Conservation (phyloP, 2,888 invertebrate species). For the Coelogynopora nodosa region DNA sequence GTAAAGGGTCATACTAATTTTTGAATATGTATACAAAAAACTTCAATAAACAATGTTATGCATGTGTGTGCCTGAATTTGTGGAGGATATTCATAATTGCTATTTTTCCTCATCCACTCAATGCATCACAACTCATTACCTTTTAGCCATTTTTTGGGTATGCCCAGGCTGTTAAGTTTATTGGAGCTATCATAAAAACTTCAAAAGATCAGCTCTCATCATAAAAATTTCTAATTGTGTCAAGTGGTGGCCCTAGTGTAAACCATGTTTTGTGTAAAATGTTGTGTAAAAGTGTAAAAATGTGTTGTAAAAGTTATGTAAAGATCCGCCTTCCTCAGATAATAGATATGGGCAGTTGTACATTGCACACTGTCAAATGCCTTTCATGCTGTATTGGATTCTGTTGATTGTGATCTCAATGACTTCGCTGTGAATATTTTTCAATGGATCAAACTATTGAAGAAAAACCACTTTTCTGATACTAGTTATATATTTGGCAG, state of each 20-base stretch:
- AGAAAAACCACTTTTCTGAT: too few species aligned
- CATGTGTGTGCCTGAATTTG: too few species aligned
- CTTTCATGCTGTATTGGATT: slow-evolving; percentile 47
- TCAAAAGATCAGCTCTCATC: background rate
- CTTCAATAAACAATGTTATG: too few species aligned
- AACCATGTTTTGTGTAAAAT: slow-evolving; percentile 49
- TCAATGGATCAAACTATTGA: slow-evolving; percentile 48
- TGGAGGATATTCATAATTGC: background rate
- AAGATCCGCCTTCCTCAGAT: slow-evolving; percentile 41
- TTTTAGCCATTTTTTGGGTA: slow-evolving; percentile 1
- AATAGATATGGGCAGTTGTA: slow-evolving; percentile 47
- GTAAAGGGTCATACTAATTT: too few species aligned
- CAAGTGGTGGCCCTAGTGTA: slow-evolving; percentile 49
- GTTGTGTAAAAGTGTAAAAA: too few species aligned
- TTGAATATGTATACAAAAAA: too few species aligned
- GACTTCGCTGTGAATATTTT: slow-evolving; percentile 48
- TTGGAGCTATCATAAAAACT: background rate
- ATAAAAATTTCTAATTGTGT: background rate
- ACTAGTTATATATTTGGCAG: too few species aligned
- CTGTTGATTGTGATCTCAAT: slow-evolving; percentile 46
- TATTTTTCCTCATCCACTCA: slow-evolving; percentile 7
- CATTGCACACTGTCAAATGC: slow-evolving; percentile 48
- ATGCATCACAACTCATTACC: too few species aligned
- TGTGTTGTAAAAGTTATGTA: slow-evolving; percentile 1
- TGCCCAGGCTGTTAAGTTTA: background rate